Conservation (phyloP, 2,888 invertebrate species). For the Baccha elongata region DNA sequence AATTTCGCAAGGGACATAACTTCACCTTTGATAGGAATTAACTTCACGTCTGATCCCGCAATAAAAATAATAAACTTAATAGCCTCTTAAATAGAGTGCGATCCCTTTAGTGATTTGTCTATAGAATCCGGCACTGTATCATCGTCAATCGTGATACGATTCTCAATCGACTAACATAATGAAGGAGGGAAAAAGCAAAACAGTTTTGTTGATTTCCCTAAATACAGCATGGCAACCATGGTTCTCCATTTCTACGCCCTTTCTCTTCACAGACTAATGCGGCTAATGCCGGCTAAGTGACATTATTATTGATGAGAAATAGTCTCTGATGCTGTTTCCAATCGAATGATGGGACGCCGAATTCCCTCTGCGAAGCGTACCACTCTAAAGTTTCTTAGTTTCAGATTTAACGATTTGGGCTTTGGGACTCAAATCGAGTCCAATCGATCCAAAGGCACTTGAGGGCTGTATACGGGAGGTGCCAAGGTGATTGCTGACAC, state of each 20-base stretch:
- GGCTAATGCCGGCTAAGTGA: constrained; percentile 35
- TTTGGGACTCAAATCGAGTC: constrained; percentile 7
- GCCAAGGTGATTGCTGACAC: not conserved
- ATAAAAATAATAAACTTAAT: no score
- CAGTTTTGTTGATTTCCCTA: constrained; percentile 50
- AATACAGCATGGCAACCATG: constrained; percentile 24
- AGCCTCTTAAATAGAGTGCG: no score
- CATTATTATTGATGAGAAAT: constrained; percentile 63
- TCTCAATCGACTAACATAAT: constrained; percentile 1
- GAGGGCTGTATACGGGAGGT: not conserved
- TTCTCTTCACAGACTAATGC: constrained; percentile 9
- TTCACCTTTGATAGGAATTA: no score
- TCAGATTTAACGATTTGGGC: constrained; percentile 24
- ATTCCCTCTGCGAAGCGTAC: constrained; percentile 4
- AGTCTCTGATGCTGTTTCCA: constrained; percentile 18
- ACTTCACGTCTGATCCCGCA: no score
- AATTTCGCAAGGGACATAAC: no score
- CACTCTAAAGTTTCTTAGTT: constrained; percentile 47
- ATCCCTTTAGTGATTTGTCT: no score
- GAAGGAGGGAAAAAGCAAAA: constrained; percentile 11
- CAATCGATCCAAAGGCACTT: not conserved
- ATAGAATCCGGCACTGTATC: no score
- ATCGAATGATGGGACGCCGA: constrained; percentile 17
- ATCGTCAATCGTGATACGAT: not conserved
- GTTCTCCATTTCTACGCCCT: not conserved